Percentiles rank a stretch among this genome's conserved stretches.
Conservation (phyloP, 2,888 invertebrate genomes). For the Baccha elongata region DNA sequence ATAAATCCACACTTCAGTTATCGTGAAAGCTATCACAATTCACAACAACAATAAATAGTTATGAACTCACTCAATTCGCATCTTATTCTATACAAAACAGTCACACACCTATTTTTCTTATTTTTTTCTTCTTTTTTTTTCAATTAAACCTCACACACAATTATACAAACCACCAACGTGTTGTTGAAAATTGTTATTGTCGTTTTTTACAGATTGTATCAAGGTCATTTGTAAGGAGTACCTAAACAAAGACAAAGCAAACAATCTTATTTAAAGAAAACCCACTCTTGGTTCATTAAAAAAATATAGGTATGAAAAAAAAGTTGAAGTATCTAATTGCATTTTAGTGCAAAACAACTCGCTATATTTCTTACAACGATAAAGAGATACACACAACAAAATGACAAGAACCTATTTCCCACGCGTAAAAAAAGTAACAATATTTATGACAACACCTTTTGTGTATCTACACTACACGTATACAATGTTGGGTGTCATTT, state of each 20-base stretch:
- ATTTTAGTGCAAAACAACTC: constrained; percentile 41
- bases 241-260: constrained; percentile 14
- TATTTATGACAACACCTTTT: constrained; percentile 4
- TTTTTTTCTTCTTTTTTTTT: not conserved
- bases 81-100: constrained; percentile 14
- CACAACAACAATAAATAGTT: not conserved
- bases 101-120: constrained; percentile 19
- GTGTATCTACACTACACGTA: not conserved
- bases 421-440: constrained; percentile 13
- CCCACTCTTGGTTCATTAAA: constrained; percentile 4
- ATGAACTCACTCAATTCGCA: constrained; percentile 17
- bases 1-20: constrained; percentile 13
- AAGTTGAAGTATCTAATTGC: constrained; percentile 34
- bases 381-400: constrained; percentile 7
- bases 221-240: constrained; percentile 22
- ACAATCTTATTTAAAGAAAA: not conserved
- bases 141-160: constrained; percentile 15
- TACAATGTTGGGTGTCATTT: not conserved
- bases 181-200: constrained; percentile 3
- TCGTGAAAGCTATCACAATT: not conserved
- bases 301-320: too few species aligned
- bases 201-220: not conserved
- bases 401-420: constrained; percentile 14
- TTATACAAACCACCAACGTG: constrained; percentile 6
- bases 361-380: constrained; percentile 10